These are phyloP conservation scores for Metacarcinus magister DNA, from an alignment of 2,888 invertebrate species.

Conservation along the genomic window DNA sequence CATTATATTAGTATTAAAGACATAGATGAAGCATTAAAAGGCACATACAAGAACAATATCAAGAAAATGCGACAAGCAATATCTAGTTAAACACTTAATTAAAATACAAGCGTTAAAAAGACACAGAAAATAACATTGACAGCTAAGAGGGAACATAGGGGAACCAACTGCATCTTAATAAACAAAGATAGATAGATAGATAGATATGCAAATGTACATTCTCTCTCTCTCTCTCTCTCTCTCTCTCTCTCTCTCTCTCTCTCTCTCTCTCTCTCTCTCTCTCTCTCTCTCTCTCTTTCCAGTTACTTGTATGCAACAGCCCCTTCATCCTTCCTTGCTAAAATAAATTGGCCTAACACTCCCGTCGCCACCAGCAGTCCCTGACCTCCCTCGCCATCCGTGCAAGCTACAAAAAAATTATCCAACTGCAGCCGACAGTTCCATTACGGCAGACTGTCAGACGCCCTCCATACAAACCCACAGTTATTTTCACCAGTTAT, in stretches of 20 bases:
- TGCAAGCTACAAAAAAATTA: background rate
- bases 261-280: slow-evolving; percentile 45
- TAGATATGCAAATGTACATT: background rate
- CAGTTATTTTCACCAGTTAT: slow-evolving; percentile 36
- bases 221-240: background rate
- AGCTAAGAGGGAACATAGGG: no score
- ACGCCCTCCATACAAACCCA: slow-evolving; percentile 21
- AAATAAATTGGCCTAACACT: slow-evolving; percentile 48
- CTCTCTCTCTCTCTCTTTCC: background rate
- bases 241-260: slow-evolving; percentile 39
- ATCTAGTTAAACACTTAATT: no score
- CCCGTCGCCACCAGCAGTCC: slow-evolving; percentile 20
- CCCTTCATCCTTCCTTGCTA: slow-evolving; percentile 38
- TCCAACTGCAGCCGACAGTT: slow-evolving; percentile 34
- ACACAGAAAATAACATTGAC: no score
- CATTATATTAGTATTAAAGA: background rate
- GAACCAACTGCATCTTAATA: background rate
- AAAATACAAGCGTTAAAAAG: no score
- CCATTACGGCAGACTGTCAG: slow-evolving; percentile 45
- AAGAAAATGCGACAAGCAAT: background rate
- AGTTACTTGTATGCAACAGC: slow-evolving; percentile 7
- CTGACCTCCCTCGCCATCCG: slow-evolving; percentile 40
- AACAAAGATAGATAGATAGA: background rate
- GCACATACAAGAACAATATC: background rate
- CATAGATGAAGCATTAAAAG: background rate